Conservation (phyloP, 2,888 invertebrate species). For the Synergus laeviventris region DNA sequence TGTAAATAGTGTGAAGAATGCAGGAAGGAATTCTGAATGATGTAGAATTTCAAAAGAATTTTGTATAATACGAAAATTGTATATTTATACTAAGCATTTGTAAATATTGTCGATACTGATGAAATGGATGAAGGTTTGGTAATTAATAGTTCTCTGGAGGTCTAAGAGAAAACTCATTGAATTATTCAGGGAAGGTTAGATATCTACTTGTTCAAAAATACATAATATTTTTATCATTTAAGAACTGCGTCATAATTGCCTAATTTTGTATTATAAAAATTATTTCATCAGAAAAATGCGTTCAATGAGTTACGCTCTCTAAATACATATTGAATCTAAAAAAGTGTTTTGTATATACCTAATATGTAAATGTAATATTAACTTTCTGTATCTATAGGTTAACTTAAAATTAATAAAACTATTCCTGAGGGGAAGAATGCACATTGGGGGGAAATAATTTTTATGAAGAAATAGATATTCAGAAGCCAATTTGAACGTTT, state of each 20-base stretch:
- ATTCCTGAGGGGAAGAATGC: too few relatives aligned
- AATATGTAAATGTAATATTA: too few relatives aligned
- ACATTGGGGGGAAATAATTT: too few relatives aligned
- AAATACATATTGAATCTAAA: neutral
- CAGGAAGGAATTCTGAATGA: neutral
- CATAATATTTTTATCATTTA: too few relatives aligned
- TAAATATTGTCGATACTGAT: slow-evolving; percentile 33
- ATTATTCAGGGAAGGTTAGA: neutral
- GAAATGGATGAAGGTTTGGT: neutral
- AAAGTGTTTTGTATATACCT: neutral
- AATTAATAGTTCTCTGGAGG: neutral
- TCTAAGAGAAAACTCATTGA: neutral
- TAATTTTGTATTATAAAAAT: too few relatives aligned
- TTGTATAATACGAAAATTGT: slow-evolving; percentile 30
- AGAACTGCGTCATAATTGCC: too few relatives aligned
- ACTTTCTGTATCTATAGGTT: too few relatives aligned
- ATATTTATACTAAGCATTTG: slow-evolving; percentile 8
- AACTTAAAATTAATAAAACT: too few relatives aligned
- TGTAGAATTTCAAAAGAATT: neutral
- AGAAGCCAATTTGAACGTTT: too few relatives aligned
- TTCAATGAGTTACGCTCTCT: neutral
- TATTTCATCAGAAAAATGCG: neutral
- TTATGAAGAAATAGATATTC: too few relatives aligned
- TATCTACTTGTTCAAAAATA: too few relatives aligned
- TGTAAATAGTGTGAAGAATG: slow-evolving; percentile 16